Conservation (phyloP, 2,888 invertebrate species). For the Chrysina gloriosa region DNA sequence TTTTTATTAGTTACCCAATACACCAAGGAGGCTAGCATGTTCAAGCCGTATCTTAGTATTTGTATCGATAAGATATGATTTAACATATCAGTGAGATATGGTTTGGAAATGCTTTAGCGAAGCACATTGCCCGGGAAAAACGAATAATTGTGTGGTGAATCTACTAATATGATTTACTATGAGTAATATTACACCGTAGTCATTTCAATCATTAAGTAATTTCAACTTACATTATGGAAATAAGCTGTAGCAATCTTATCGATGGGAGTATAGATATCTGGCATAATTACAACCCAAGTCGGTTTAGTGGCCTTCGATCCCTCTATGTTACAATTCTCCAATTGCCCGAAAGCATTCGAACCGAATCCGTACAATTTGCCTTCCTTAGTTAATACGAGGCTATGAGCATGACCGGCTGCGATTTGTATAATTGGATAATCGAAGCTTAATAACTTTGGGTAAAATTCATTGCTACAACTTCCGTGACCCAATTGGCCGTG, state of each 20-base stretch:
- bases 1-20: too few species aligned
- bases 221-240: constrained; percentile 78
- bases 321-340: constrained; percentile 67
- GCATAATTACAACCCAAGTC: constrained; percentile 67
- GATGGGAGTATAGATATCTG: constrained; percentile 61
- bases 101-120: too few species aligned
- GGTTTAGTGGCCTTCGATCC: constrained; percentile 73
- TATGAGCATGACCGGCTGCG: constrained; percentile 79
- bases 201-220: constrained; percentile 12
- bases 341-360: constrained; percentile 83
- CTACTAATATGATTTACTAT: too few species aligned
- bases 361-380: constrained; percentile 79
- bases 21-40: too few species aligned
- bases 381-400: constrained; percentile 73
- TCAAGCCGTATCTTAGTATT: too few species aligned
- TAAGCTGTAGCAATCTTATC: constrained; percentile 75
- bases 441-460: constrained; percentile 66
- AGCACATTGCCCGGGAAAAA: too few species aligned
- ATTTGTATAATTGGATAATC: constrained; percentile 66
- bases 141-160: too few species aligned
- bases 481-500: constrained; percentile 94
- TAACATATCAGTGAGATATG: too few species aligned
- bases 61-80: too few species aligned
- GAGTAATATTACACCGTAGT: too few species aligned
- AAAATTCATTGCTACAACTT: constrained; percentile 75